These are phyloP conservation scores for Lepidocolaptes lacrymiger DNA, from an alignment of 2,797 vertebrate genomes.

Conservation along the genomic window DNA sequence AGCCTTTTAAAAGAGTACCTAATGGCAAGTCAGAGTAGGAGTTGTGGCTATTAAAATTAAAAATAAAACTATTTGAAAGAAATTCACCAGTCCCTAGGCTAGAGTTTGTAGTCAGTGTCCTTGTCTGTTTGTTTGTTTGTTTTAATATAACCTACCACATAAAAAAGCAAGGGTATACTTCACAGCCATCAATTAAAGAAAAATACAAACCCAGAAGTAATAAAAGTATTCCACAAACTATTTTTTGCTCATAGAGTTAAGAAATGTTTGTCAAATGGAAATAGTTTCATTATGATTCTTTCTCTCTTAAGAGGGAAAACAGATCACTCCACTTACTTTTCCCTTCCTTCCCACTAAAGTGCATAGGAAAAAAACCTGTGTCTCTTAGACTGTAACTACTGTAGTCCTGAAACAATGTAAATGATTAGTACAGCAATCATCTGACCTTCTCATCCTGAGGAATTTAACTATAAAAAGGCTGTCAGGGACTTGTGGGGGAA, in stretches of 20 bases:
- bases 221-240: neutral
- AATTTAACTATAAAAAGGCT: neutral
- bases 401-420: neutral
- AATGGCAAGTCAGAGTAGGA: neutral
- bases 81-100: neutral
- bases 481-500: neutral
- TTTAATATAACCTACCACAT: neutral
- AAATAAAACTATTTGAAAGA: neutral
- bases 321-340: neutral
- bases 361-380: neutral
- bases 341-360: neutral
- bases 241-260: neutral
- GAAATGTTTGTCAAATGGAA: neutral
- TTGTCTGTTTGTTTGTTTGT: no score
- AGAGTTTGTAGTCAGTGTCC: neutral
- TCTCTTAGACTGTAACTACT: neutral
- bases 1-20: neutral
- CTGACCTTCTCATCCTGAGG: neutral
- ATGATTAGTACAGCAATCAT: neutral
- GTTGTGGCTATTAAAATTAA: neutral
- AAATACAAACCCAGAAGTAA: neutral
- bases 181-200: neutral
- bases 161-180: neutral
- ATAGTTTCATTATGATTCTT: neutral
- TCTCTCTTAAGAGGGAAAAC: neutral